Percentiles rank a stretch among this genome's conserved stretches.
Evolutionary conservation across 2,888 invertebrate species (phyloP).

Genomic region (Steromphala cineraria): DNA sequence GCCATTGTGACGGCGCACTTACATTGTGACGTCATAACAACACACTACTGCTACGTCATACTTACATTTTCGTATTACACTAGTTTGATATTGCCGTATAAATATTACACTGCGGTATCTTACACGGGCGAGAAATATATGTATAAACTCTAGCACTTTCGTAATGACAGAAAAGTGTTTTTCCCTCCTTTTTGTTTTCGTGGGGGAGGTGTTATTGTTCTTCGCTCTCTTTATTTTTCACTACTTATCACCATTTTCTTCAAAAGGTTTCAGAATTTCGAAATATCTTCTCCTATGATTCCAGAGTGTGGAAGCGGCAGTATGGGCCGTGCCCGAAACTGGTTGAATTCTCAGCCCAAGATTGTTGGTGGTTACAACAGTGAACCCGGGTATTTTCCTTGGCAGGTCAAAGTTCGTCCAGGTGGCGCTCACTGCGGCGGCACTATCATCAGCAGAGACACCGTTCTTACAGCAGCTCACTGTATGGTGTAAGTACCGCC

Average conservation of each 20-base stretch:
- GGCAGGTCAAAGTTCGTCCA: conserved; percentile 22
- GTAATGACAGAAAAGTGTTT: not conserved
- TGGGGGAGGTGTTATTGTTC: not conserved
- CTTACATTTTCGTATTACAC: too few relatives aligned
- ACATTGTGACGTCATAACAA: too few relatives aligned
- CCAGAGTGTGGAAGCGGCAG: conserved; percentile 16
- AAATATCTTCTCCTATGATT: not conserved
- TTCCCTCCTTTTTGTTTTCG: not conserved
- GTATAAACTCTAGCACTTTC: too few relatives aligned
- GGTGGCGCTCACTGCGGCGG: conserved; percentile 46
- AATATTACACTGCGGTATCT: too few relatives aligned
- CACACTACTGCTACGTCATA: too few relatives aligned
- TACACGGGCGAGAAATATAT: too few relatives aligned
- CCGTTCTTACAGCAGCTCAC: conserved; percentile 54
- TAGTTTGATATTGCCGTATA: too few relatives aligned
- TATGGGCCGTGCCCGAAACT: not conserved
- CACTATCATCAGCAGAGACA: conserved; percentile 41
- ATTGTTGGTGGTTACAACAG: conserved; percentile 31
- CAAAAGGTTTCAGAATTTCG: not conserved
- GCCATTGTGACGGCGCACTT: too few relatives aligned
- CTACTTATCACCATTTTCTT: not conserved
- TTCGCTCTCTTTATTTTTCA: not conserved
- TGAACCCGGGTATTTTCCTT: conserved; percentile 37
- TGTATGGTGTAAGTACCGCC: conserved; percentile 33
- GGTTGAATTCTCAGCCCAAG: not conserved